A percentile compares a stretch with the other conserved stretches of the same genome.
Conservation (phyloP, 2,797 vertebrate genomes). For the Gorsachius magnificus region DNA sequence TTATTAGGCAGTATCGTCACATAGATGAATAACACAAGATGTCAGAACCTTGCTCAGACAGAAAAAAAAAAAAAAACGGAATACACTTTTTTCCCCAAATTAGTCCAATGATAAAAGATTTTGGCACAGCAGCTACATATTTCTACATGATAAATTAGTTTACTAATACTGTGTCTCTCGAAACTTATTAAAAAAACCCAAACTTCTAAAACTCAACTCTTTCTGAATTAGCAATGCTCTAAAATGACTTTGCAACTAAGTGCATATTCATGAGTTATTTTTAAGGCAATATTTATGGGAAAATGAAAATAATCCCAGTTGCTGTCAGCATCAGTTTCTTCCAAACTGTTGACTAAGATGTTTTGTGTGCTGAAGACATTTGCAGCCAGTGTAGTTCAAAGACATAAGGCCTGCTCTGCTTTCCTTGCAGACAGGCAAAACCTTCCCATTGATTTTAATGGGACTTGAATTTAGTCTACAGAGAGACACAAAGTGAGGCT, state of each 20-base stretch:
- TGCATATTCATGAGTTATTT: background rate
- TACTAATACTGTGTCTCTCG: background rate
- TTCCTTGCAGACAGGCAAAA: background rate
- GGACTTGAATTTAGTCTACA: background rate
- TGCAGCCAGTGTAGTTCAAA: background rate
- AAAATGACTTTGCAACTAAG: background rate
- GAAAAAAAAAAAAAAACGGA: background rate
- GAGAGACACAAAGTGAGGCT: background rate
- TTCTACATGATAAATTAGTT: background rate
- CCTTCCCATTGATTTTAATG: conserved; percentile 27
- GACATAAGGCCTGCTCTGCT: rapidly evolving
- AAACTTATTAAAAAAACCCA: background rate
- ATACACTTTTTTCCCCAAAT: no score
- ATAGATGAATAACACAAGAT: background rate
- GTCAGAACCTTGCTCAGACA: background rate
- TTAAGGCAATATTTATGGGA: background rate
- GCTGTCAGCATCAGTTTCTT: background rate
- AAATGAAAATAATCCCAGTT: background rate
- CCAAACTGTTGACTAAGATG: background rate
- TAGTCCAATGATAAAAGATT: background rate
- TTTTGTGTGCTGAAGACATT: background rate
- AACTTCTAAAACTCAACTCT: background rate
- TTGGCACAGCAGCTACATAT: background rate
- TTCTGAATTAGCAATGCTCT: background rate
- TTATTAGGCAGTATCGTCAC: background rate